Evolutionary conservation across 2,113 vertebrate species (phyloP).

Genomic region (Gracilinanus agilis): DNA sequence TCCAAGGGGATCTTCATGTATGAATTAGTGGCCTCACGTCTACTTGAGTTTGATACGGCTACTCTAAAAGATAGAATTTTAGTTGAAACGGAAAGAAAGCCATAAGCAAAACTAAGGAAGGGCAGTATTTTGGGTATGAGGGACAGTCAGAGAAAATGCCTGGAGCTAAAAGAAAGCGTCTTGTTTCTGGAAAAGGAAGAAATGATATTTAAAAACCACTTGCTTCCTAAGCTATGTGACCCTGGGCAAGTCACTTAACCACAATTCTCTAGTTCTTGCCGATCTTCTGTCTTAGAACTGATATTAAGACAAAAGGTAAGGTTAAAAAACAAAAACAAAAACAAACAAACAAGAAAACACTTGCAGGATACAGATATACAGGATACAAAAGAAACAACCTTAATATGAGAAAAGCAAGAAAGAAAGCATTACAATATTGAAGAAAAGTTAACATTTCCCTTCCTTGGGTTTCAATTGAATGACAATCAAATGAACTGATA

Average conservation of each 20-base stretch:
- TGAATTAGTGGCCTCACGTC: neutral
- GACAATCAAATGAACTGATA: neutral
- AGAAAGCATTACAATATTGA: neutral
- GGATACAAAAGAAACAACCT: neutral
- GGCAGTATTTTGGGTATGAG: neutral
- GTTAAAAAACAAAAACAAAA: too few species aligned
- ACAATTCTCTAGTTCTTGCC: too few species aligned
- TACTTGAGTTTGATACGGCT: neutral
- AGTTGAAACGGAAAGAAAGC: neutral
- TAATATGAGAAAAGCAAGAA: neutral
- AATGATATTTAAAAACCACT: neutral
- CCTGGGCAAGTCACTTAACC: too few species aligned
- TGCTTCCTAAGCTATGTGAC: too few species aligned
- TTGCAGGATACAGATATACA: neutral
- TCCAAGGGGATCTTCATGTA: neutral
- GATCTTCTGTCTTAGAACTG: too few species aligned
- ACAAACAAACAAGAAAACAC: neutral
- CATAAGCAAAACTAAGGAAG: neutral
- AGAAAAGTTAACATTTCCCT: neutral
- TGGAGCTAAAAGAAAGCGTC: neutral
- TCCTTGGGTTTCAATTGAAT: neutral
- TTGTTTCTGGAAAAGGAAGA: neutral
- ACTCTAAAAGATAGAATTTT: neutral
- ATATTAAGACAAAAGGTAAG: too few species aligned
- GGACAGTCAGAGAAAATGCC: too few species aligned